A percentile compares a stretch with the other conserved stretches of the same genome.
phyloP scores from a whole-genome alignment of 2,888 invertebrate species.

The Hyposoter dolosus region DNA sequence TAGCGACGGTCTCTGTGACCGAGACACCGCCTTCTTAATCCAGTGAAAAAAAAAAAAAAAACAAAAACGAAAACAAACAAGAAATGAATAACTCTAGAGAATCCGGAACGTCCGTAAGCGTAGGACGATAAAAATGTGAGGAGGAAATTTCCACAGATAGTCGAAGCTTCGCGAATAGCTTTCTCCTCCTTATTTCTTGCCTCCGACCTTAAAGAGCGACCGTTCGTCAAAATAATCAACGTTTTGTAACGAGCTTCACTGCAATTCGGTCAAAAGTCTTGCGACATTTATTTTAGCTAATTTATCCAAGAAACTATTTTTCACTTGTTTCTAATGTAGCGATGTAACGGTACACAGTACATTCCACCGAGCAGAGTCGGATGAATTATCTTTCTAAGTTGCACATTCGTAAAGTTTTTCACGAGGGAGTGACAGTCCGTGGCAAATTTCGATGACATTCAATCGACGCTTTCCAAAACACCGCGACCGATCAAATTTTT shows the following conservation, averaged over 20 bases:
- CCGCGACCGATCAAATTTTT: not conserved
- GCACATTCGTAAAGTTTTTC: slow-evolving; percentile 24
- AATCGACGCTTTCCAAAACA: not conserved
- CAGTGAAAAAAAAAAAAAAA: slow-evolving; percentile 2
- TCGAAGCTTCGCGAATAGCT: slow-evolving; percentile 16
- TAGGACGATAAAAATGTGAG: not conserved
- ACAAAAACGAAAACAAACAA: not conserved
- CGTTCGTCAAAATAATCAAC: not conserved
- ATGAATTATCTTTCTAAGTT: slow-evolving; percentile 22
- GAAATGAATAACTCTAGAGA: not conserved
- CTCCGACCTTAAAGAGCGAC: not conserved
- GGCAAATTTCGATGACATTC: not conserved
- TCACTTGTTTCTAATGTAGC: slow-evolving; percentile 23
- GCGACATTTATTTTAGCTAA: slow-evolving; percentile 9
- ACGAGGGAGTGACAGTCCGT: not conserved
- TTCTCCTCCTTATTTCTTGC: slow-evolving; percentile 15
- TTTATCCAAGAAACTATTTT: slow-evolving; percentile 39
- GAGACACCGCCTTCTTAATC: slow-evolving; percentile 48
- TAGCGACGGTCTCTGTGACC: slow-evolving; percentile 57
- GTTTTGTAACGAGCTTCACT: not conserved
- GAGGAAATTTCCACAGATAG: slow-evolving; percentile 5
- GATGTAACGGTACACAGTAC: slow-evolving; percentile 18
- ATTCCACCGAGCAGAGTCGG: slow-evolving; percentile 45
- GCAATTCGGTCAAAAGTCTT: slow-evolving; percentile 2
- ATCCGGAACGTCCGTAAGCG: not conserved